A percentile compares a stretch with the other conserved stretches of the same genome.
Evolutionary conservation across 2,113 vertebrate genomes (phyloP).

Genomic region (Brevimyrus niger): DNA sequence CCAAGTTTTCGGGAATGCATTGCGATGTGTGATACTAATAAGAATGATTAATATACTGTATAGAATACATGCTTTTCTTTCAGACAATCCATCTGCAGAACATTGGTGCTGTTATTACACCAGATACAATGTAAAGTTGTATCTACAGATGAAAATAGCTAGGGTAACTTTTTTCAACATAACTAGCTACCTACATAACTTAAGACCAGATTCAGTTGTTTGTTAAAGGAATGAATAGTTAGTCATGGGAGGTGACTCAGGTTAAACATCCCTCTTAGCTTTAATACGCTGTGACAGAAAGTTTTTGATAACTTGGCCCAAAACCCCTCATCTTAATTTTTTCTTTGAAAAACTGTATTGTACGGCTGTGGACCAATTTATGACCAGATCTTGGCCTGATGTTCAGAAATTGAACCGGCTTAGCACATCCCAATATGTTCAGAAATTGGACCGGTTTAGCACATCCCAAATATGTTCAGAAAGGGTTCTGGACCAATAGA

Average conservation of each 20-base stretch:
- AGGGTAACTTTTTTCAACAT: background rate
- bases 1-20: background rate
- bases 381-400: background rate
- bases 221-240: background rate
- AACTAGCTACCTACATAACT: background rate
- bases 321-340: background rate
- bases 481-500: background rate
- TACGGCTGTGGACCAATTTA: background rate
- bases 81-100: too few species aligned
- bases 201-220: background rate
- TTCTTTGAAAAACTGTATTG: background rate
- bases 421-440: background rate
- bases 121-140: background rate
- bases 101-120: background rate
- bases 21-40: too few species aligned
- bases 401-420: background rate
- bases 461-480: background rate
- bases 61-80: too few species aligned
- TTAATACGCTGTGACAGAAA: background rate
- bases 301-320: background rate
- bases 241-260: background rate
- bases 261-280: background rate
- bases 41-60: too few species aligned
- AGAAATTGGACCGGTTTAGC: background rate
- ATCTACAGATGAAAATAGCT: background rate